Base-by-base conservation (phyloP, 1,140 invertebrate genomes). In the Lepidurus couesii region DNA sequence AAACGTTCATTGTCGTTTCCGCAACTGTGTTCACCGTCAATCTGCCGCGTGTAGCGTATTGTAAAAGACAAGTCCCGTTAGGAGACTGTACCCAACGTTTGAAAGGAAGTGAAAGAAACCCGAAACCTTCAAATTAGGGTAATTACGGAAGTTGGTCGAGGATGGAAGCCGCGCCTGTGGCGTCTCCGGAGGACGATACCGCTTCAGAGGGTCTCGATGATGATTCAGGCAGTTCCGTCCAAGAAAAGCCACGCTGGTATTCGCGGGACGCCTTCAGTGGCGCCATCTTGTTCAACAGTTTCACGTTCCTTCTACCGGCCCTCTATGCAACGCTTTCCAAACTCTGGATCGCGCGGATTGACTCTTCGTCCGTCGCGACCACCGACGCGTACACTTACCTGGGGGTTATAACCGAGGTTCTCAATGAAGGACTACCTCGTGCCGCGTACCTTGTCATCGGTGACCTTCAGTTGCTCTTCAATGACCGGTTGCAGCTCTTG, bases 361-460 rank as follows among this genome's bases (percentile, higher is more conserved):
- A 78, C 34, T 26, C 44, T 11, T 53, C 45, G 5, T 24, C 42
- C 11, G 77, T 78, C 11, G 77, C 77, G 6, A 78, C 77, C 9
- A 78, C 77, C 13, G 77, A 78, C n/a, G 77, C 65, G 4, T 78
- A 78, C 42, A 78, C 77, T n/a, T 78, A 78, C 77, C 11, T 78
- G 16, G 77, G 77, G 11, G 77, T 78, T 47, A 47, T 78, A 8
- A 73, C 26, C 13, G 77, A 78, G 74, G 42, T 78, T 13, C 42
- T 53, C 47, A 78, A 78, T 42, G 77, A 78, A 78, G 77, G 77
- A 0, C 13, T 78, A 16, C 77, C 77, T 11, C 45, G 77, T 1
- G 77, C 77, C 10, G 16, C 77, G 24, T 78, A 65, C 42, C 65
- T 78, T 0, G 65, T 78, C 21, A 78, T 78, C 8, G 77, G 77